These are phyloP conservation scores for Callyntrura sp. DNA, from an alignment of 2,888 invertebrate species.

Conservation along the genomic window DNA sequence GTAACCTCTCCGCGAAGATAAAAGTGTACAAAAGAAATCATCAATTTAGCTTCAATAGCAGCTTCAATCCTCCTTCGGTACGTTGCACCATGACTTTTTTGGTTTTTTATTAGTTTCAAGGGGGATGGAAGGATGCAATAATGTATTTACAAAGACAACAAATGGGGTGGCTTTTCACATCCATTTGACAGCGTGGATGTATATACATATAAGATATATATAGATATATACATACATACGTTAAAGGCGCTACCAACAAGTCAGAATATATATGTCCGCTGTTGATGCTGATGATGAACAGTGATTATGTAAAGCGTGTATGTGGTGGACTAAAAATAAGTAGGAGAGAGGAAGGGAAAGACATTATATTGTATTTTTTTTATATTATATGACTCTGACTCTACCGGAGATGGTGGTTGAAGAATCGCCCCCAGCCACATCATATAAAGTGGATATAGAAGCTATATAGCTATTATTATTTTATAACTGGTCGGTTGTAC, in stretches of 20 bases:
- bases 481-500: conserved; percentile 29
- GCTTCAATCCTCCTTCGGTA: not conserved
- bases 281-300: conserved; percentile 1
- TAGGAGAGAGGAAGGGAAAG: conserved; percentile 46
- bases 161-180: conserved; percentile 10
- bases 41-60: not conserved
- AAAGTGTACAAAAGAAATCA: not conserved
- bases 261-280: not conserved
- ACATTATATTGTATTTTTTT: conserved; percentile 28
- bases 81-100: conserved; percentile 36
- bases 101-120: not conserved
- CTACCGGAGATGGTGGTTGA: not conserved
- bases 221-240: not conserved
- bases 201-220: not conserved
- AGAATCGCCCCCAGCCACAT: conserved; percentile 25
- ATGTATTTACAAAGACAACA: conserved; percentile 30
- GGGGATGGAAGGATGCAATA: not conserved
- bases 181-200: conserved; percentile 12
- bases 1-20: not conserved
- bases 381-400: conserved; percentile 21
- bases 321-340: conserved; percentile 38
- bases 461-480: conserved; percentile 29
- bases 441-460: not conserved
- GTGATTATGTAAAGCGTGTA: conserved; percentile 40
- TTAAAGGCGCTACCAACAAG: not conserved